Evolutionary conservation across 2,113 vertebrate genomes (phyloP).

Genomic region (Dendropsophus ebraccatus): DNA sequence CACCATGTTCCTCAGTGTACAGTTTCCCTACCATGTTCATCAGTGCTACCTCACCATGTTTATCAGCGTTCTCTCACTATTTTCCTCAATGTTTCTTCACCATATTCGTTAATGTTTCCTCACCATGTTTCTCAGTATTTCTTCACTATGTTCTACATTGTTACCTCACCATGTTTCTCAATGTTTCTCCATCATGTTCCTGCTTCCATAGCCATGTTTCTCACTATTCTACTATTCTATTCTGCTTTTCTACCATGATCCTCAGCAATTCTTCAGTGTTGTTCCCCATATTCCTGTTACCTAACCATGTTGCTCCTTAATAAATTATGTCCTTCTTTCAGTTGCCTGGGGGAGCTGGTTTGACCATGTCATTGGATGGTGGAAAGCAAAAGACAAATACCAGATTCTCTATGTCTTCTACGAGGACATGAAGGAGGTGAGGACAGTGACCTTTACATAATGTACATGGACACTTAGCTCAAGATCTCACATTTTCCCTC

Average conservation of each 20-base stretch:
- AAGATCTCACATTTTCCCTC: background rate
- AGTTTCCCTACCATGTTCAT: background rate
- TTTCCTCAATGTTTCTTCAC: background rate
- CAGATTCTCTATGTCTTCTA: constrained; percentile 77
- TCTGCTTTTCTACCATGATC: background rate
- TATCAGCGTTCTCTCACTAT: background rate
- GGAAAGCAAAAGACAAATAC: constrained; percentile 73
- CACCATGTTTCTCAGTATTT: background rate
- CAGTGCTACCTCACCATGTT: background rate
- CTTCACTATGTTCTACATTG: background rate
- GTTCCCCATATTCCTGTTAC: background rate
- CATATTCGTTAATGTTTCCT: background rate
- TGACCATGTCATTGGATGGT: constrained; percentile 79
- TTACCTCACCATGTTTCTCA: background rate
- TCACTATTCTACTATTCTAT: background rate
- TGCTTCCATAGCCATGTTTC: background rate
- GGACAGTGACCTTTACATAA: background rate
- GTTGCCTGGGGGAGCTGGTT: constrained; percentile 80
- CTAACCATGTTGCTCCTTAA: background rate
- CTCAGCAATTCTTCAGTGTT: background rate
- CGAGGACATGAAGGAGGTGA: constrained; percentile 78
- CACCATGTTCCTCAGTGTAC: background rate
- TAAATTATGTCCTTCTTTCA: constrained; percentile 54
- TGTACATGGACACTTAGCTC: no score
- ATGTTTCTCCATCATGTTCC: background rate